Conservation (phyloP, 2,888 invertebrate species). For the Cantharis flavilabris region DNA sequence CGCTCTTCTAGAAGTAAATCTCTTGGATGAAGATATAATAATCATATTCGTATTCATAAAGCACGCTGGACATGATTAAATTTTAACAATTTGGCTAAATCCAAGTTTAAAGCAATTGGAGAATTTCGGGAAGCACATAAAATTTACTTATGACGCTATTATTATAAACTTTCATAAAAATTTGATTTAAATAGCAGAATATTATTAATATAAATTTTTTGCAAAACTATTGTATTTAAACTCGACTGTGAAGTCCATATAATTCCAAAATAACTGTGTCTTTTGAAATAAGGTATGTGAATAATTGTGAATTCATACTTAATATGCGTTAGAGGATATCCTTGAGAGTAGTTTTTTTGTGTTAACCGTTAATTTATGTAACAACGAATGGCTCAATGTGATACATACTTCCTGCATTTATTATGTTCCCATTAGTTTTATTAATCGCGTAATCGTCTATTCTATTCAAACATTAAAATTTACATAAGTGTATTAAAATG, state of each 20-base stretch:
- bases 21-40: constrained; percentile 45
- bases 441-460: background rate
- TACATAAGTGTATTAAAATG: background rate
- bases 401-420: constrained; percentile 14
- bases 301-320: constrained; percentile 16
- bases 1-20: constrained; percentile 43
- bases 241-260: constrained; percentile 7
- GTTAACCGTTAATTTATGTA: constrained; percentile 18
- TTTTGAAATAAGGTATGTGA: constrained; percentile 17
- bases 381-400: constrained; percentile 8
- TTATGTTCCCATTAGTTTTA: constrained; percentile 13
- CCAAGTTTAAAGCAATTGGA: background rate
- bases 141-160: background rate
- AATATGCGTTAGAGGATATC: constrained; percentile 17
- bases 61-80: constrained; percentile 52
- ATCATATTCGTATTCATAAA: constrained; percentile 51
- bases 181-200: background rate
- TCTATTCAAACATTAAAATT: background rate
- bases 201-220: constrained; percentile 3
- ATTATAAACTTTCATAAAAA: background rate
- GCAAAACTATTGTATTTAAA: constrained; percentile 5
- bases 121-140: background rate
- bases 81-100: constrained; percentile 50
- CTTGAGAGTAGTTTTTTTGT: constrained; percentile 19
- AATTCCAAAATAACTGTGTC: constrained; percentile 21